Conservation (phyloP, 2,797 vertebrate genomes). For the Enteromius trimaculatus region DNA sequence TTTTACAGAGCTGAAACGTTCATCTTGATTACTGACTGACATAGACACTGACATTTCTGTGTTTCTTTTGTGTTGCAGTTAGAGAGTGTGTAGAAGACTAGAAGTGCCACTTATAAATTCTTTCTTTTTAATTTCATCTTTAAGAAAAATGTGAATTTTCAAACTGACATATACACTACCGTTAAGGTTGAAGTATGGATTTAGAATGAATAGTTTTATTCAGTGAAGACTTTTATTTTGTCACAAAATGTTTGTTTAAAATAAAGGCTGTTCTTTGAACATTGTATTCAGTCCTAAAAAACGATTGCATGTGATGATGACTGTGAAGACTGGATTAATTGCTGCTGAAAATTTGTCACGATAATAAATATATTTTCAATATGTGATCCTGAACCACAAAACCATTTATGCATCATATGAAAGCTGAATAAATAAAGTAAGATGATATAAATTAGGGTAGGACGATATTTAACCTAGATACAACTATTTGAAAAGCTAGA, state of each 20-base stretch:
- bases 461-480: too few species aligned
- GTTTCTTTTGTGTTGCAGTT: background rate
- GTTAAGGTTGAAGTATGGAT: background rate
- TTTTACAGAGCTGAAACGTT: conserved; percentile 24
- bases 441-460: too few species aligned
- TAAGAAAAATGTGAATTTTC: background rate
- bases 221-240: background rate
- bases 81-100: background rate
- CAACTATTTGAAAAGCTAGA: too few species aligned
- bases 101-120: background rate
- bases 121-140: background rate
- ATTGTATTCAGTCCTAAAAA: background rate
- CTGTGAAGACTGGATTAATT: background rate
- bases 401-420: too few species aligned
- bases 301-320: background rate
- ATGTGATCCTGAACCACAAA: too few species aligned
- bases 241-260: background rate
- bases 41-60: background rate
- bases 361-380: background rate
- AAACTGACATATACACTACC: background rate
- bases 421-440: too few species aligned
- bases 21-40: conserved; percentile 17
- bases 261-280: background rate
- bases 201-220: background rate
- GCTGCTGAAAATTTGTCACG: background rate